These are phyloP conservation scores for Leptinotarsa peninsularis DNA, from an alignment of 2,888 invertebrate species.

Conservation along the genomic window DNA sequence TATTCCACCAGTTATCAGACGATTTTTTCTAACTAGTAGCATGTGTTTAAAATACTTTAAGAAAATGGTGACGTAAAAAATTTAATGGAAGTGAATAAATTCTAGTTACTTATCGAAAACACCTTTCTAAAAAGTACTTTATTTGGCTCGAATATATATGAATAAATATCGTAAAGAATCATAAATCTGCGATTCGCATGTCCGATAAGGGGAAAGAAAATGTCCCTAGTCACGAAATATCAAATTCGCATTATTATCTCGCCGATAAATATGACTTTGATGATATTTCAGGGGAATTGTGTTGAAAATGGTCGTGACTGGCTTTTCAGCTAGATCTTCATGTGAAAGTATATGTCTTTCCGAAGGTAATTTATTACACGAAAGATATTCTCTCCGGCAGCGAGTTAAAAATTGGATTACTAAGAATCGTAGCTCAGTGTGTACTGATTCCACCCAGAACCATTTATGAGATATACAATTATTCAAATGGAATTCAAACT, in stretches of 20 bases:
- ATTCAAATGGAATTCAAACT: too few relatives aligned
- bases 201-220: constrained; percentile 27
- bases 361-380: background rate
- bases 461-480: too few relatives aligned
- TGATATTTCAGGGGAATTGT: background rate
- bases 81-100: constrained; percentile 27
- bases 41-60: background rate
- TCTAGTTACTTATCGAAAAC: constrained; percentile 32
- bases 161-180: constrained; percentile 39
- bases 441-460: too few relatives aligned
- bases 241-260: constrained; percentile 2
- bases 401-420: too few relatives aligned
- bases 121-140: constrained; percentile 20
- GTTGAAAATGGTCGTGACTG: background rate
- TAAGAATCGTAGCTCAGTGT: too few relatives aligned
- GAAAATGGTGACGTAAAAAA: background rate
- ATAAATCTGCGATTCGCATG: constrained; percentile 38
- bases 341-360: background rate
- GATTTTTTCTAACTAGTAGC: background rate
- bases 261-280: constrained; percentile 1
- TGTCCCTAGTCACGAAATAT: constrained; percentile 34
- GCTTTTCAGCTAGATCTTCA: background rate
- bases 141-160: constrained; percentile 28
- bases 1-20: too few relatives aligned
- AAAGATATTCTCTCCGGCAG: too few relatives aligned